These are phyloP conservation scores for Lasioglossum villosulum DNA, from an alignment of 2,888 invertebrate species.

Conservation along the genomic window DNA sequence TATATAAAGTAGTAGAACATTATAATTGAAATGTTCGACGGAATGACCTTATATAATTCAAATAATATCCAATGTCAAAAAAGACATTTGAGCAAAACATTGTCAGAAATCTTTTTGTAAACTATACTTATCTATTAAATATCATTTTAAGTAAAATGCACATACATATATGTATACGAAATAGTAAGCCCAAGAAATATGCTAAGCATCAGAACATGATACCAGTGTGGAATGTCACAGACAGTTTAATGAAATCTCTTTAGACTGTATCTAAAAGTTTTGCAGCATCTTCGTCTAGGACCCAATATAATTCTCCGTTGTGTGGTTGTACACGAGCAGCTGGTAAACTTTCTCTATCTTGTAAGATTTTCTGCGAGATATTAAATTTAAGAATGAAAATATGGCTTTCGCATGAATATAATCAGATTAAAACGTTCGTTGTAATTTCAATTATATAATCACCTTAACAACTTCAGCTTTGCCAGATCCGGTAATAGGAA, in stretches of 20 bases:
- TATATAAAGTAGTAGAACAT: conserved; percentile 29
- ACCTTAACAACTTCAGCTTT: conserved; percentile 97
- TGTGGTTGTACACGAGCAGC: conserved; percentile 90
- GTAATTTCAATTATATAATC: conserved; percentile 65
- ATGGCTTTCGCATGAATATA: background rate
- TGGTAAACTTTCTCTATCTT: conserved; percentile 91
- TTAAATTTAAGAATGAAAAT: conserved; percentile 39
- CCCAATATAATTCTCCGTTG: conserved; percentile 89
- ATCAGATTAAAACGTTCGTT: background rate
- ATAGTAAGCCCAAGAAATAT: conserved; percentile 64
- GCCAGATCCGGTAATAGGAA: conserved; percentile 92
- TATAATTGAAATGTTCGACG: conserved; percentile 19
- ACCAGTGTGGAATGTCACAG: conserved; percentile 71
- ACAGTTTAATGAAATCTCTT: conserved; percentile 13
- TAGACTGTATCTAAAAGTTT: conserved; percentile 60
- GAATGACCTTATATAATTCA: conserved; percentile 29
- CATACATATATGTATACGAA: conserved; percentile 67
- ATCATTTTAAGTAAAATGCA: conserved; percentile 70
- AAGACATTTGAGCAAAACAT: conserved; percentile 45
- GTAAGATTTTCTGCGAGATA: conserved; percentile 90
- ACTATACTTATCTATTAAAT: conserved; percentile 50
- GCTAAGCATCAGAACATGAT: conserved; percentile 38
- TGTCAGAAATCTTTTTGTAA: conserved; percentile 31
- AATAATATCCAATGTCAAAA: conserved; percentile 30
- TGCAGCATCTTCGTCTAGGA: conserved; percentile 80